phyloP scores from a whole-genome alignment of 2,888 invertebrate genomes.

The Ochlodes sylvanus region DNA sequence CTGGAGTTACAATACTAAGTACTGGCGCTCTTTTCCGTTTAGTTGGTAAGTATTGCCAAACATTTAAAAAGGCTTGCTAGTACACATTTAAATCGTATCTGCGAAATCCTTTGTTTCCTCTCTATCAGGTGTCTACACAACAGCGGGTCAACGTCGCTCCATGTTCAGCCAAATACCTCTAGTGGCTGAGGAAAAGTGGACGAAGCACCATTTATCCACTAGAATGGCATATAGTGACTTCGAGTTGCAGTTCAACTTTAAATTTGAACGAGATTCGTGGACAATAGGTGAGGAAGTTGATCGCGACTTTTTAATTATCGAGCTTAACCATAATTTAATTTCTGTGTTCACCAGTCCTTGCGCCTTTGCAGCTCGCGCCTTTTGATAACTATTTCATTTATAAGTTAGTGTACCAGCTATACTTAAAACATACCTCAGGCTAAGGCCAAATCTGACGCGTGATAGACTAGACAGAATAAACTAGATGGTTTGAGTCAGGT shows the following conservation, averaged over 20 bases:
- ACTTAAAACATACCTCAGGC: no score
- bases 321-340: not conserved
- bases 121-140: constrained; percentile 54
- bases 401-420: no score
- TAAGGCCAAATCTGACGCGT: no score
- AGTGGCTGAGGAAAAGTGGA: constrained; percentile 56
- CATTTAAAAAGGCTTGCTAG: not conserved
- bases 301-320: not conserved
- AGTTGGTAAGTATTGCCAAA: constrained; percentile 52
- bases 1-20: constrained; percentile 54
- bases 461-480: no score
- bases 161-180: constrained; percentile 53
- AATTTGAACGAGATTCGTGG: constrained; percentile 46
- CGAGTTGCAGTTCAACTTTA: constrained; percentile 60
- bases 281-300: constrained; percentile 41
- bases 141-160: constrained; percentile 47
- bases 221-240: constrained; percentile 64
- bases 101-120: not conserved
- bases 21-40: constrained; percentile 59
- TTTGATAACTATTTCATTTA: no score
- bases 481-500: no score
- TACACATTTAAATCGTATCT: no score
- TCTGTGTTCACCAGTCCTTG: no score
- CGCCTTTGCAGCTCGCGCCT: no score
- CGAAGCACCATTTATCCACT: constrained; percentile 51